A percentile compares a stretch with the other conserved stretches of the same genome.
Conservation (phyloP, 2,797 vertebrate species). For the Luscinia megarhynchos region DNA sequence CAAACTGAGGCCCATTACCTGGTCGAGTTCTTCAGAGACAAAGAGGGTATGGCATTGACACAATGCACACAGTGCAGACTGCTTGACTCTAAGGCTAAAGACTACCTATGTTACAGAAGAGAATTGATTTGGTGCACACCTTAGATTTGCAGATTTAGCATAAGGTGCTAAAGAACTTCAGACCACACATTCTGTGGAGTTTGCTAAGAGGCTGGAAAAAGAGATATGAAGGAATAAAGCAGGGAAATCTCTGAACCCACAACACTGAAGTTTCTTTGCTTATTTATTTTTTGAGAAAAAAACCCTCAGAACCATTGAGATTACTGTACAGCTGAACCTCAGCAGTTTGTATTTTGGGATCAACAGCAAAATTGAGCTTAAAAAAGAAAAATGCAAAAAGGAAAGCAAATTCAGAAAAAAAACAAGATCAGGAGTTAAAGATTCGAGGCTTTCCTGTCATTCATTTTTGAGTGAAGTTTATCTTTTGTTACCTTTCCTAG, state of each 20-base stretch:
- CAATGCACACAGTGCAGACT: not conserved
- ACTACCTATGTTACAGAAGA: not conserved
- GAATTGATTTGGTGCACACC: not conserved
- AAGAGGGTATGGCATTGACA: not conserved
- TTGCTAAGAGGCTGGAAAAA: not conserved
- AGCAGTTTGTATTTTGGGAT: not conserved
- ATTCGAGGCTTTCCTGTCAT: not conserved
- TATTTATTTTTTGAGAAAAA: not conserved
- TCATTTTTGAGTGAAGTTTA: not conserved
- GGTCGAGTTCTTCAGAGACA: slow-evolving; percentile 37
- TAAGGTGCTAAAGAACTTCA: not conserved
- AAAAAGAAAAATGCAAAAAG: not conserved
- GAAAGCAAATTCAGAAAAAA: not conserved
- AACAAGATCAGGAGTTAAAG: not conserved
- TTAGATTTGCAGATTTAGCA: not conserved
- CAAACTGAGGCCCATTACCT: slow-evolving; percentile 38
- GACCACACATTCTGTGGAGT: rapidly evolving
- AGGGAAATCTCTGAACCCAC: not conserved
- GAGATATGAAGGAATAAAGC: not conserved
- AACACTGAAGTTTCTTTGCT: not conserved
- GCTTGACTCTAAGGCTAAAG: not conserved
- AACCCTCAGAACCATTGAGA: not conserved
- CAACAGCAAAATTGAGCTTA: not conserved
- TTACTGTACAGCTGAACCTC: not conserved
- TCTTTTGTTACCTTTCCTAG: not conserved